Evolutionary conservation across 1,140 invertebrate genomes (phyloP), one percentile per base, ranked within the genome.

Genomic region (Harlomillsia oculata): DNA sequence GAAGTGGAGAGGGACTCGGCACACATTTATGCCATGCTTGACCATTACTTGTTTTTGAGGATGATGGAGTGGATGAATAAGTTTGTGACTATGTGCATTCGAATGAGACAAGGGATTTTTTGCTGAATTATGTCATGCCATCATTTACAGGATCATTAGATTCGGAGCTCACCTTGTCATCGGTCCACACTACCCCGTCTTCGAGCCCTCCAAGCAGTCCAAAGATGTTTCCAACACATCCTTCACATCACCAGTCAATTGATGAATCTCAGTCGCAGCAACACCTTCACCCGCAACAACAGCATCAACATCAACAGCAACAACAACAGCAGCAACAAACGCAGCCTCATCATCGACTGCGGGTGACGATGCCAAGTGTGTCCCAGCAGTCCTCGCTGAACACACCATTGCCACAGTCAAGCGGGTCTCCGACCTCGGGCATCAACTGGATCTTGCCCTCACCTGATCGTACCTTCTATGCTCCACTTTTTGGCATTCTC

Each of bases 211-310:
- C 53, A 36, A 43, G 32, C 20, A 65, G 63, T 44, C 63, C 63
- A 50, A 65, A 65, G 37, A 65, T 65, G 63, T 65, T 63, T 44
- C 61, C 60, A 18, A 58, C 60, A 23, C 60, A 64, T 37, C 62
- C 63, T 14, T 49, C 78, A 39, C 77, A 73, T 61, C 69, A 68
- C 69, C 76, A 75, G 54, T 77, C 79, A 51, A 78, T 78, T 53
- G 80, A 81, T 63, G 83, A 83, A 86, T 66, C 79, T 80, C 67
- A 82, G 79, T 71, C 77, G 79, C 72, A 75, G 77, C 71, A 78
- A 79, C 69, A 79, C 76, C 66, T 63, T n/a, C n/a, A n/a, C n/a
- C n/a, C n/a, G 14, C 66, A 68, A 30, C 64, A 70, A 34, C 65
- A 68, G 16, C 55, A 65, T n/a, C 70, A 68, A 5, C 69, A 67